A percentile compares a stretch with the other conserved stretches of the same genome.
Evolutionary conservation across 2,797 vertebrate genomes (phyloP).

Genomic region (Falco naumanni): DNA sequence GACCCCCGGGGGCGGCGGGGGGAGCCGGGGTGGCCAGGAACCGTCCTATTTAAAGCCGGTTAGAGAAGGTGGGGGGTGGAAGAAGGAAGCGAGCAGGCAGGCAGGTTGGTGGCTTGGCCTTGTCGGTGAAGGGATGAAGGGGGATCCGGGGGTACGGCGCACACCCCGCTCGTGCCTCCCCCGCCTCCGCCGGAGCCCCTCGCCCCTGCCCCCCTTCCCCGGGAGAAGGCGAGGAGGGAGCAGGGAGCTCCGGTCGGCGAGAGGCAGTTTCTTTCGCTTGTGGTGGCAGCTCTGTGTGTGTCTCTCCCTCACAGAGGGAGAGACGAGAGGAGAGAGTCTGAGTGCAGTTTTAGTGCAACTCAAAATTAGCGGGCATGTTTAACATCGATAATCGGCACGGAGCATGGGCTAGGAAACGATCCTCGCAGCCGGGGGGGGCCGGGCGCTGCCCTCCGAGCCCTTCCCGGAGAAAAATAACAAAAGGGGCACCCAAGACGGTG

Average conservation of each 20-base stretch:
- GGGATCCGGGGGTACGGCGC: conserved; percentile 69
- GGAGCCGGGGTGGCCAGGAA: conserved; percentile 66
- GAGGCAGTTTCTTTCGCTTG: conserved; percentile 44
- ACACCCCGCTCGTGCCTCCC: neutral
- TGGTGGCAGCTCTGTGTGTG: conserved; percentile 24
- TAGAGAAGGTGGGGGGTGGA: conserved; percentile 69
- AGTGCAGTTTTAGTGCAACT: conserved; percentile 91
- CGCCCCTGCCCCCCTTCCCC: neutral
- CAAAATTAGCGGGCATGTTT: conserved; percentile 96
- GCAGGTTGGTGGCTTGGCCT: conserved; percentile 75
- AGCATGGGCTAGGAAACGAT: conserved; percentile 81
- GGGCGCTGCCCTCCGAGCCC: conserved; percentile 73
- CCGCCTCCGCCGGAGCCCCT: neutral
- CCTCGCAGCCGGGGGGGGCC: conserved; percentile 76
- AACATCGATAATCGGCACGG: conserved; percentile 91
- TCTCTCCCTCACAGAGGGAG: conserved; percentile 31
- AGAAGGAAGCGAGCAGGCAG: conserved; percentile 69
- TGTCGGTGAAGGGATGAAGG: conserved; percentile 69
- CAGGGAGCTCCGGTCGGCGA: neutral
- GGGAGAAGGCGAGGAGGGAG: neutral
- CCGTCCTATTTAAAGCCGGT: conserved; percentile 65
- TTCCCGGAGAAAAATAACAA: conserved; percentile 81
- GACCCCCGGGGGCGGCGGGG: conserved; percentile 71
- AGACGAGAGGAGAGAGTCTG: conserved; percentile 76
- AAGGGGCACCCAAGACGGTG: conserved; percentile 81